Evolutionary conservation across 64 coral and sea anemone species (phyloP).

Genomic region (Pocillopora damicornis): DNA sequence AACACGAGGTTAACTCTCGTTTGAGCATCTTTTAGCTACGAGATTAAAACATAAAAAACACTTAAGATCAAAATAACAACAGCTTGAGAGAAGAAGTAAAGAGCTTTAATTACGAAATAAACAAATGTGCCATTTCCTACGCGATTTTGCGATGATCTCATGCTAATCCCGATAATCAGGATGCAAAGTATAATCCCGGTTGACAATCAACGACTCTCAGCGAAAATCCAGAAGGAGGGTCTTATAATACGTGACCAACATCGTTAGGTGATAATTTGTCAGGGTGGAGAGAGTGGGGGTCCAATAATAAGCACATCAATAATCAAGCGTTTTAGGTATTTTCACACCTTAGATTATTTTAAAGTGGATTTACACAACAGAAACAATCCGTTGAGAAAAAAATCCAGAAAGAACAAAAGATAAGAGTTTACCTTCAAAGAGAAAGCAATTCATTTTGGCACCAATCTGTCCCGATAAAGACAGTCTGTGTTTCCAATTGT

Average conservation of each 20-base stretch:
- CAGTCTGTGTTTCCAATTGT: background rate
- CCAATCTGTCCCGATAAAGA: background rate
- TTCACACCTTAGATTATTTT: background rate
- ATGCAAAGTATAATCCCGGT: background rate
- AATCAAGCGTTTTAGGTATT: background rate
- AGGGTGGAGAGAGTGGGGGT: background rate
- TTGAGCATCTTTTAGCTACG: slow-evolving; percentile 85
- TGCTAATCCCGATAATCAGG: background rate
- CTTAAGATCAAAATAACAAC: background rate
- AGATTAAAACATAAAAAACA: background rate
- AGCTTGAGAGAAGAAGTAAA: background rate
- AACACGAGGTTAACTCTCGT: slow-evolving; percentile 89
- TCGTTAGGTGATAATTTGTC: background rate
- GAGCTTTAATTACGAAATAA: background rate
- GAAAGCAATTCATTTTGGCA: background rate
- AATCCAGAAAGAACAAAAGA: background rate
- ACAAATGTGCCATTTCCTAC: background rate
- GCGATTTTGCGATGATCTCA: background rate
- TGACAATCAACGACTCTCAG: background rate
- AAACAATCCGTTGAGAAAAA: too few species aligned
- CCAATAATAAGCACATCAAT: background rate
- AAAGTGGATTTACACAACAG: background rate
- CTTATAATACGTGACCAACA: background rate
- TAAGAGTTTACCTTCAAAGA: background rate
- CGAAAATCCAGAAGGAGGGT: background rate